These are phyloP conservation scores for Aporophyla nigra DNA, from an alignment of 2,888 invertebrate species.

Conservation along the genomic window DNA sequence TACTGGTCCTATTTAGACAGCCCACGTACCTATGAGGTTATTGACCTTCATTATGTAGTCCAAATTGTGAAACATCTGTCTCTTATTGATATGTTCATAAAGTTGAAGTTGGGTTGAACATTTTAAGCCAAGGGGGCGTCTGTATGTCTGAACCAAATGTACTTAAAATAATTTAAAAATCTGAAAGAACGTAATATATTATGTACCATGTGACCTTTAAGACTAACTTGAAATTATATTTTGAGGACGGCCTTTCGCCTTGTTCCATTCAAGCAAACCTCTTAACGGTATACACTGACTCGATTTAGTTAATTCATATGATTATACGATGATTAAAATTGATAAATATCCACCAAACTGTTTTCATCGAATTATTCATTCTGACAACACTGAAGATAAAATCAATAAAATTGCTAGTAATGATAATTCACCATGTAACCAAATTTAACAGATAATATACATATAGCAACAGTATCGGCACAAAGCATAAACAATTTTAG, in stretches of 20 bases:
- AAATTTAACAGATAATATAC: not conserved
- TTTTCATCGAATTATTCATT: not conserved
- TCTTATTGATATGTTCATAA: constrained; percentile 5
- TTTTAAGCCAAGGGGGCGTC: constrained; percentile 14
- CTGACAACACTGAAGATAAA: not conserved
- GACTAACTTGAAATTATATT: constrained; percentile 5
- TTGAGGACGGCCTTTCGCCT: not conserved
- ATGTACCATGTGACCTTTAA: constrained; percentile 23
- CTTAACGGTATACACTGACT: not conserved
- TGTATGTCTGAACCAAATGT: constrained; percentile 17
- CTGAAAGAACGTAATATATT: not conserved
- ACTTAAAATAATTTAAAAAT: constrained; percentile 25
- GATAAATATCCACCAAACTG: not conserved
- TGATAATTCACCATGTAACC: not conserved
- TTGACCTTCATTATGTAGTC: constrained; percentile 35
- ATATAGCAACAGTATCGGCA: not conserved
- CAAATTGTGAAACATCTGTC: constrained; percentile 4
- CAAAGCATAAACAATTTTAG: no score
- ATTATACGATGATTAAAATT: not conserved
- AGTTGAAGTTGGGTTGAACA: constrained; percentile 16
- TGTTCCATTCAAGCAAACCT: not conserved
- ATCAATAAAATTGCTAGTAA: not conserved
- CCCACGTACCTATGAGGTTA: constrained; percentile 55
- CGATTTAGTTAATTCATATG: not conserved
- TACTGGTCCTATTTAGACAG: constrained; percentile 39